Evolutionary conservation across 2,888 invertebrate genomes (phyloP), one percentile per base, ranked within the genome.

Genomic region (Eurytoma adleriae): DNA sequence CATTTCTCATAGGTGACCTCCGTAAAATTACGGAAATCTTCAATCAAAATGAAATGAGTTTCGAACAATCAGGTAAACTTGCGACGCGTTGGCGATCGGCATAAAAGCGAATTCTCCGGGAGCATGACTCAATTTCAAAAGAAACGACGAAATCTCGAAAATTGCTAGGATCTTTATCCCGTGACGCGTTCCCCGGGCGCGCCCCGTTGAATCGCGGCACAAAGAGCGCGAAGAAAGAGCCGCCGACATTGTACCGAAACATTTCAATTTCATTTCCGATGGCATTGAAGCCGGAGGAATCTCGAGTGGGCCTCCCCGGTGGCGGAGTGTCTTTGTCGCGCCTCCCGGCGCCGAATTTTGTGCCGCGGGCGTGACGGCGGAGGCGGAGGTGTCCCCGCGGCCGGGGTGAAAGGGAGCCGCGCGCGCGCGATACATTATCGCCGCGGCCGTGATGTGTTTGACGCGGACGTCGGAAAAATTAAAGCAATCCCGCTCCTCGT

Each of bases 381-480:
- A 50, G 30, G 52, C 3, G 16, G 27, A 52, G 40, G 40, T 40
- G 40, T 40, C 40, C 40, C 40, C 40, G 40, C 40, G 40, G 40
- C 0, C 40, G 48, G 7, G 14, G 16, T 2, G 52, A n/a, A 16
- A 20, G 5, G 61, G 27, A 57, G 50, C 70, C 73, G 72, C 84
- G 83, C 73, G 72, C 84, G 83, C 87, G 86, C 87, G 86, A 88
- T 88, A 87, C 89, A 89, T 88, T 88, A 88, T 88, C 87, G 81
- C 84, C 81, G 73, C 80, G 69, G 76, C 78, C 78, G 86, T 88
- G 89, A 88, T 87, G 87, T 87, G 89, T 89, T 89, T 87, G 88
- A 88, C 87, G 86, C 84, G 86, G 85, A 86, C 87, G 88, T 87
- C 87, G 88, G 89, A 86, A 89, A 89, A 90, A 90, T 90, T 88